Evolutionary conservation across 2,888 invertebrate genomes (phyloP).

Genomic region (Erynnis tages): DNA sequence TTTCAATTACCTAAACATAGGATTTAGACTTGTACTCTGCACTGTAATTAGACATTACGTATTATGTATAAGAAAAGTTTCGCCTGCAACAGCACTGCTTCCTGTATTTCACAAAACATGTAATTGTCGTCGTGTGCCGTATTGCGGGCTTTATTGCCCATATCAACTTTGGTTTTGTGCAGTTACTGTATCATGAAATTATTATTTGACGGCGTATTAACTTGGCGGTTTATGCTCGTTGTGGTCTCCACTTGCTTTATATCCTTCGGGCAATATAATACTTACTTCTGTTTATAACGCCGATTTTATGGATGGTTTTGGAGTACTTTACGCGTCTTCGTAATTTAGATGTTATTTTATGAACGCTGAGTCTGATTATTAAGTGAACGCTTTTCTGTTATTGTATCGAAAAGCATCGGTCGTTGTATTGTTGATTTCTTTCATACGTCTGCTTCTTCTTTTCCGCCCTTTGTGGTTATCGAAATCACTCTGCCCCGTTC

Average conservation of each 20-base stretch:
- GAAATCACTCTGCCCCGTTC: no score
- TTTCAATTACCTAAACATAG: no score
- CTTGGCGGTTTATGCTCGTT: conserved; percentile 29
- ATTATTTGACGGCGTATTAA: conserved; percentile 43
- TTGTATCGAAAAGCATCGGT: no score
- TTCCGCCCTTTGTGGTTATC: no score
- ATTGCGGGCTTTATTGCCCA: conserved; percentile 72
- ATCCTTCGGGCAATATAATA: conserved; percentile 10
- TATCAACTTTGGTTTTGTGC: conserved; percentile 63
- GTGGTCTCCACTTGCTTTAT: conserved; percentile 23
- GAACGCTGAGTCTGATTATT: no score
- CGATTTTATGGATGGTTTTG: conserved; percentile 1
- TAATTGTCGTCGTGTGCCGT: conserved; percentile 66
- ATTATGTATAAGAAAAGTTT: background rate
- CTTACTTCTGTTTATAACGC: conserved; percentile 8
- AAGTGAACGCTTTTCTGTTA: no score
- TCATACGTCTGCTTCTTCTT: no score
- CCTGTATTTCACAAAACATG: conserved; percentile 52
- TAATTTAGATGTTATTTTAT: no score
- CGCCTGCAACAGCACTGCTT: conserved; percentile 30
- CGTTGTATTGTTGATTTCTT: no score
- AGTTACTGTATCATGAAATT: conserved; percentile 35
- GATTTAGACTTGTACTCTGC: no score
- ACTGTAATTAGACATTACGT: no score
- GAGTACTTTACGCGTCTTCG: background rate